Evolutionary conservation across 92 coral and sea anemone genomes (phyloP), one percentile per base, ranked within the genome.

Genomic region (Zoanthus gigantus): DNA sequence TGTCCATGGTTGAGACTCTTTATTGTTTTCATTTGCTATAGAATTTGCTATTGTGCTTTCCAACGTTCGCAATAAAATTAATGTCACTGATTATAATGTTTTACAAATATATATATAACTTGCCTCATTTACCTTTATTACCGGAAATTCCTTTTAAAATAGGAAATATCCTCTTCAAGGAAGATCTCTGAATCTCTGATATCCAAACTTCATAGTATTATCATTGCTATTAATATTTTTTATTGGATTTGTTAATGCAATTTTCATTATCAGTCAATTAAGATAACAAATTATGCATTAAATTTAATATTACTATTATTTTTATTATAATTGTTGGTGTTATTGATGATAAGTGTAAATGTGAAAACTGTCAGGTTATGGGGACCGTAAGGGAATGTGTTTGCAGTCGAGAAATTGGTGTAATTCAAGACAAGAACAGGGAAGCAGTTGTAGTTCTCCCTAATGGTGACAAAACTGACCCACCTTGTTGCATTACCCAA

Each of bases 321-420:
- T 74, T 37, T 37, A 37, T 37, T 37, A 37, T 37, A 37, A 37
- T 37, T 37, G 42, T 0, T 37, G 42, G 42, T 37, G 42, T 37
- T 76, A 50, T 76, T 47, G 80, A 5, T 28, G 4, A n/a, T 45
- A 74, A 57, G 78, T 42, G 78, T 74, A 74, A 74, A 74, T 74
- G 53, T 76, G 80, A 14, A 31, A 76, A 76, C 80, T 76, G 80
- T 76, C 80, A 76, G 17, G 50, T 48, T 47, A 76, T 76, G 80
- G 28, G 23, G 61, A 76, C 81, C 12, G n/a, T 50, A 76, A 30
- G 32, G 68, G 67, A 54, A 32, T 77, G 67, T 54, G 66, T 77
- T 18, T 77, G 82, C 30, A 54, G 82, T 32, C 82, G 52, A 32
- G 82, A 77, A 9, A 77, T 54, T 9, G 9, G 66, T 76, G 81